A percentile compares a stretch with the other conserved stretches of the same genome.
These are phyloP conservation scores for Pseudomyrmex pallidus DNA, from an alignment of 1,140 invertebrate genomes.

Conservation along the genomic window DNA sequence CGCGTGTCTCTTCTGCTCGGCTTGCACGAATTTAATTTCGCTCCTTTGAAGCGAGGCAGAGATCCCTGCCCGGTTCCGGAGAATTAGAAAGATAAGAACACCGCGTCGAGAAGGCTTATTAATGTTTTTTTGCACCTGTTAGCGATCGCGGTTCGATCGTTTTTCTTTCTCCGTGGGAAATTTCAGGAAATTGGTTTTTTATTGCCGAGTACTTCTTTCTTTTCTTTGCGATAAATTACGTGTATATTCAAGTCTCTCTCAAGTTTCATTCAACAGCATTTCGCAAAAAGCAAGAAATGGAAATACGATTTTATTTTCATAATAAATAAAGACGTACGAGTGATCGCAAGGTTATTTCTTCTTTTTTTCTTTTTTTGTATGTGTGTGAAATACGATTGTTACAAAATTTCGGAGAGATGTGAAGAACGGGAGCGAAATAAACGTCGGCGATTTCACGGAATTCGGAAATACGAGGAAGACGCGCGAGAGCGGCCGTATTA, in stretches of 20 bases:
- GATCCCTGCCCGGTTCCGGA: background rate
- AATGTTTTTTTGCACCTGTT: background rate
- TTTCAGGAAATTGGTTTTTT: too few species aligned
- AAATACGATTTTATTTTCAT: too few species aligned
- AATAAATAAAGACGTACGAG: background rate
- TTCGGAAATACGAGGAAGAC: conserved; percentile 17
- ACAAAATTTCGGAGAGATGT: background rate
- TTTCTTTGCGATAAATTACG: too few species aligned
- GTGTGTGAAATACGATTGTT: conserved; percentile 1
- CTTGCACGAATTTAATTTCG: conserved; percentile 34
- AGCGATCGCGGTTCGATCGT: background rate
- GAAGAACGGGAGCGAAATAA: conserved; percentile 8
- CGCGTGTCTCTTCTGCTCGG: background rate
- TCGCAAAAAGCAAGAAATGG: too few species aligned
- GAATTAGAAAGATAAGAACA: conserved; percentile 21
- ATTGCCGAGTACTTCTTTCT: too few species aligned
- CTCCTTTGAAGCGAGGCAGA: background rate
- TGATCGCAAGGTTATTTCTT: too few species aligned
- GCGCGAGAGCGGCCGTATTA: conserved; percentile 54
- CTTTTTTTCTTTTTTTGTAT: too few species aligned
- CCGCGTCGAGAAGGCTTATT: background rate
- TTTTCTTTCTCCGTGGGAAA: background rate
- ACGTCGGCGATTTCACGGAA: conserved; percentile 10
- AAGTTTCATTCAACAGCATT: too few species aligned
- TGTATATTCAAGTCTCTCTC: too few species aligned